These are phyloP conservation scores for Acromyrmex charruanus DNA, from an alignment of 1,140 invertebrate species.

Conservation along the genomic window DNA sequence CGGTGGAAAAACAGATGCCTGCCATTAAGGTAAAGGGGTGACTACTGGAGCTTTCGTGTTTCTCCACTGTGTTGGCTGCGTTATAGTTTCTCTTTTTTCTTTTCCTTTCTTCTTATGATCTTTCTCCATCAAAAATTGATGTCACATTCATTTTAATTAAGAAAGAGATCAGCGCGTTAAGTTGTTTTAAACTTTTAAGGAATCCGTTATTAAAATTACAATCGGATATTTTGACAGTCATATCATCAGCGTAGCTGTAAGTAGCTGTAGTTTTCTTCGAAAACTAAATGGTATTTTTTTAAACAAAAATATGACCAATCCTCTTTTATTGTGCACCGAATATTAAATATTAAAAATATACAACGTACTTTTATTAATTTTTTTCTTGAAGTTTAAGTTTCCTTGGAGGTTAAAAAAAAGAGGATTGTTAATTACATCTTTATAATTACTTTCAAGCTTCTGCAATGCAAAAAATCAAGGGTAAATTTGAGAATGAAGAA, in stretches of 20 bases:
- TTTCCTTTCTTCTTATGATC: slow-evolving; percentile 7
- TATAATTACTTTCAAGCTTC: not conserved
- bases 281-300: not conserved
- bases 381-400: not conserved
- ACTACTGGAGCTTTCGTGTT: slow-evolving; percentile 48
- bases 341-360: not conserved
- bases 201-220: slow-evolving; percentile 17
- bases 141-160: slow-evolving; percentile 30
- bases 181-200: not conserved
- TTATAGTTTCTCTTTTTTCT: slow-evolving; percentile 52
- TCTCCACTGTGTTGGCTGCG: slow-evolving; percentile 39
- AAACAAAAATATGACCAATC: slow-evolving; percentile 8
- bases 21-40: slow-evolving; percentile 71
- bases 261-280: not conserved
- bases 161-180: not conserved
- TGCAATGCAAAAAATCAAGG: slow-evolving; percentile 15
- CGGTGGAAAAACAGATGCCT: slow-evolving; percentile 79
- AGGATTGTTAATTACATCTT: not conserved
- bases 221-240: not conserved
- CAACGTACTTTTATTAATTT: not conserved
- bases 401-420: not conserved
- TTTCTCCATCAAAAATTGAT: slow-evolving; percentile 21
- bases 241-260: not conserved
- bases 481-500: slow-evolving; percentile 22
- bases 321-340: not conserved